These are phyloP conservation scores for Albula goreensis DNA, from an alignment of 2,113 vertebrate species.

Conservation along the genomic window DNA sequence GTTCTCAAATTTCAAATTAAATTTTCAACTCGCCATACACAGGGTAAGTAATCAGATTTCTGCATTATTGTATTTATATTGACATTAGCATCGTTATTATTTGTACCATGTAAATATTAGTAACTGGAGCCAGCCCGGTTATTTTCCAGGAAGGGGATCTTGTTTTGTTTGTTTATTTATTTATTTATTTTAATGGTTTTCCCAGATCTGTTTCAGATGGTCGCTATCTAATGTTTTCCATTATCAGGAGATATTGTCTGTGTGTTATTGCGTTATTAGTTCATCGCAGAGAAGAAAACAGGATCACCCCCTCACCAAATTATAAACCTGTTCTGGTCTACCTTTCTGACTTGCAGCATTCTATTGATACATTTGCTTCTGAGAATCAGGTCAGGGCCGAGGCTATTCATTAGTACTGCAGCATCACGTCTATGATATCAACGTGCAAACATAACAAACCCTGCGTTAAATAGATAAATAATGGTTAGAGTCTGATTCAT, in stretches of 20 bases:
- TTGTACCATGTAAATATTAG: slow-evolving; percentile 75
- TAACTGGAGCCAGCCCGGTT: slow-evolving; percentile 53
- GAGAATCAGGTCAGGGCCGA: neutral
- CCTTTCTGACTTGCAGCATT: slow-evolving; percentile 22
- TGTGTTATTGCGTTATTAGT: slow-evolving; percentile 41
- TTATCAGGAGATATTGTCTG: slow-evolving; percentile 53
- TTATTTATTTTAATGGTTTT: slow-evolving; percentile 58
- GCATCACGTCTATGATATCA: neutral
- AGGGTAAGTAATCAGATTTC: slow-evolving; percentile 70
- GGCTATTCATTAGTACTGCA: neutral
- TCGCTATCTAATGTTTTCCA: slow-evolving; percentile 52
- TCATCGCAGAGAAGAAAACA: slow-evolving; percentile 32
- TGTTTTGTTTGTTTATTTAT: slow-evolving; percentile 40
- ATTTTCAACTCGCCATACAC: slow-evolving; percentile 70
- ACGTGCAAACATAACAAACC: neutral
- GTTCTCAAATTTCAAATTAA: slow-evolving; percentile 80
- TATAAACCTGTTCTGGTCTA: slow-evolving; percentile 27
- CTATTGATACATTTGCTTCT: slow-evolving; percentile 24
- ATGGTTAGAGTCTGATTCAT: neutral
- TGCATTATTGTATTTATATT: slow-evolving; percentile 79
- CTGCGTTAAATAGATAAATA: neutral
- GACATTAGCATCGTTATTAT: slow-evolving; percentile 79
- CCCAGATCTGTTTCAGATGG: slow-evolving; percentile 51
- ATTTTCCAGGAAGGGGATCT: slow-evolving; percentile 56
- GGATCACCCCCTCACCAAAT: slow-evolving; percentile 39